Base-by-base conservation (phyloP, 2,888 invertebrate genomes). In the Lysandra coridon region DNA sequence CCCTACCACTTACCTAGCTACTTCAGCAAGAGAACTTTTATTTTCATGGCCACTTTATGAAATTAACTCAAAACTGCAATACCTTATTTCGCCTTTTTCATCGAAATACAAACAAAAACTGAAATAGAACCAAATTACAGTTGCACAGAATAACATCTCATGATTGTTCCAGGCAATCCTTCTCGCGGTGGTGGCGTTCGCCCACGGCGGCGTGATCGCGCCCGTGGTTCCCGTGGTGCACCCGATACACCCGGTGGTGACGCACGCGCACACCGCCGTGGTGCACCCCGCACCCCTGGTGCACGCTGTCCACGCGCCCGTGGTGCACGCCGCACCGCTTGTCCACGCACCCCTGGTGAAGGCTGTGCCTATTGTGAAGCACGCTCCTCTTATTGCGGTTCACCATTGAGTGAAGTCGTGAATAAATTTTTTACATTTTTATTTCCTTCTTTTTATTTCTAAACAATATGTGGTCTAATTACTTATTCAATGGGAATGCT, bases 171-270 rank as follows among this genome's bases (percentile, higher is more conserved):
- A 95, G 95, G 85, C 92, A 60, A 85, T 92, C 57, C 84, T 95
- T 79, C 85, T 93, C 78, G 92, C 93, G 44, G 74, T 95, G 79
- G 83, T 95, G 80, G 95, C 94, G 57, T 86, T 88, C 75, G 91
- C 87, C 6, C 89, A 91, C 78, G 92, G 89, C 0, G 93, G 93
- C 1, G 82, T 92, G 79, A 89, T 93, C 80, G 90, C 91, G 0
- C 92, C 92, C 4, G 84, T 92, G 30, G 87, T 89, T 12, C 90
- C 91, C 0, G 89, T 93, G 7, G 91, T 87, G 10, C 90, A 91
- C 83, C 87, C 85, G 0, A 86, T 87, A 10, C 88, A 88, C 49
- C 85, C 87, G n/a, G 85, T 86, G 37, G 83, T 86, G 7, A 82
- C 83, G 17, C 86, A 86, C 78, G 88, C 80, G 78, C 80, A 81